Evolutionary conservation across 2,113 vertebrate species (phyloP).

Genomic region (Chaenogobius annularis): DNA sequence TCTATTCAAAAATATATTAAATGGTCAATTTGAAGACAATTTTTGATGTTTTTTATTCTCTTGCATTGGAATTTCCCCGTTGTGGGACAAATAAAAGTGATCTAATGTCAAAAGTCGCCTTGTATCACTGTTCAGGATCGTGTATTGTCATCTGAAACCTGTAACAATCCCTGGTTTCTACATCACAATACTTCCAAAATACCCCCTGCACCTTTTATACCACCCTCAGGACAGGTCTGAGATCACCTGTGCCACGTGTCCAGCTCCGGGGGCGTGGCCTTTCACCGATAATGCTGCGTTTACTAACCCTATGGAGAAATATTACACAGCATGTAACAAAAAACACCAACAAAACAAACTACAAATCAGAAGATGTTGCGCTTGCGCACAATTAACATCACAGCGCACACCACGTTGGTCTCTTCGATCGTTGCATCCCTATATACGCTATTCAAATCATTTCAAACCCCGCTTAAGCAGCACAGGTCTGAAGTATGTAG

Average conservation of each 20-base stretch:
- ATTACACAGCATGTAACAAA: neutral
- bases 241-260: constrained; percentile 6
- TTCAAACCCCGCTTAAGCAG: neutral
- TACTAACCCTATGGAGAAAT: neutral
- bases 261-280: neutral
- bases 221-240: neutral
- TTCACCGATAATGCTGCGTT: neutral
- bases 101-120: too few relatives aligned
- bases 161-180: neutral
- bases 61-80: too few relatives aligned
- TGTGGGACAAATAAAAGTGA: too few relatives aligned
- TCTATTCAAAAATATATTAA: too few relatives aligned
- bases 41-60: too few relatives aligned
- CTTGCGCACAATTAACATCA: neutral
- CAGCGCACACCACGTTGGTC: neutral
- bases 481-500: neutral
- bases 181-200: neutral
- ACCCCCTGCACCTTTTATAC: neutral
- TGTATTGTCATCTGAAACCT: neutral
- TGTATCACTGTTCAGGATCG: too few relatives aligned
- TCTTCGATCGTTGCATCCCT: too few relatives aligned
- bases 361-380: neutral
- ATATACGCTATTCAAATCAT: neutral
- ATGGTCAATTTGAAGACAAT: too few relatives aligned
- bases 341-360: neutral